Conservation (phyloP, 2,113 vertebrate species). For the Stegostoma tigrinum region DNA sequence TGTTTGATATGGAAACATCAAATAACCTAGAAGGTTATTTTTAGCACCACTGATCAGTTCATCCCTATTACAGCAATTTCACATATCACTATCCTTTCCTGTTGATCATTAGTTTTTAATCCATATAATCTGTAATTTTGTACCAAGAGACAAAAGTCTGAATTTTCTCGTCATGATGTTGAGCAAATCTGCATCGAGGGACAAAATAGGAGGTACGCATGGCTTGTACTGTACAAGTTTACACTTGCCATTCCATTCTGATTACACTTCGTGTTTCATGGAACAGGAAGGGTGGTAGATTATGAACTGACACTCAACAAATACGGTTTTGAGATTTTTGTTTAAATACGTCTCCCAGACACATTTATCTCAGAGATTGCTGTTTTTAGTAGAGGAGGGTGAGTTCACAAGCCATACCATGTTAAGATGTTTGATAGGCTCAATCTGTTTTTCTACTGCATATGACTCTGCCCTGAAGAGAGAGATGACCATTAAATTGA, state of each 20-base stretch:
- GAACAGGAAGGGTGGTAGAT: neutral
- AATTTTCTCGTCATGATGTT: neutral
- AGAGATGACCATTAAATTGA: neutral
- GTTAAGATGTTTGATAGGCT: neutral
- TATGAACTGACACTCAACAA: neutral
- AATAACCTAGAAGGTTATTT: no score
- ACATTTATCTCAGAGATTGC: no score
- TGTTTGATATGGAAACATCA: neutral
- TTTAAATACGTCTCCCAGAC: neutral
- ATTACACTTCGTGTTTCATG: neutral
- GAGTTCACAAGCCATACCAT: neutral
- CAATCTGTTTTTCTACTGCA: neutral
- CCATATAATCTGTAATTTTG: neutral
- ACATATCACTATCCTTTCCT: neutral
- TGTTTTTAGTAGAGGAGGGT: no score
- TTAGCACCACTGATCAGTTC: neutral
- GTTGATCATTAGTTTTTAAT: neutral
- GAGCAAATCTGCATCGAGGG: neutral
- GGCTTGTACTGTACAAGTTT: neutral
- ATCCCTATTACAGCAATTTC: neutral
- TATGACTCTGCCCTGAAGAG: neutral
- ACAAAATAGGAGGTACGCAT: neutral
- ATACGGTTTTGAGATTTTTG: neutral
- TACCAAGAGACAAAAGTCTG: neutral
- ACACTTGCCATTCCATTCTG: neutral